These are phyloP conservation scores for Morinoia aosen DNA, from an alignment of 2,888 invertebrate species.

Conservation along the genomic window DNA sequence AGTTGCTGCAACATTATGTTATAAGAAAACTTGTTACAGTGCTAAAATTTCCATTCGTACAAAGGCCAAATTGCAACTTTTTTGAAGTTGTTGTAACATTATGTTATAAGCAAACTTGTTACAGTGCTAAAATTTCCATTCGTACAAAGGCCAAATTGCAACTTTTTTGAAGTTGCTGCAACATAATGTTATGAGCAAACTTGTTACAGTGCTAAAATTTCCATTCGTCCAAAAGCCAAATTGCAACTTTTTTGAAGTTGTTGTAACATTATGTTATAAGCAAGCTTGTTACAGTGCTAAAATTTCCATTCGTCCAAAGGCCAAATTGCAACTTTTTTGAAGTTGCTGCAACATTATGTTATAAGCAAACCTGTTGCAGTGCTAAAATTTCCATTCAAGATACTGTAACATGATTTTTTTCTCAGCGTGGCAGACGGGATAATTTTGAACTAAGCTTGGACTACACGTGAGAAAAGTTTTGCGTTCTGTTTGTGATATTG, in stretches of 20 bases:
- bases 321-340: background rate
- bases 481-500: too few relatives aligned
- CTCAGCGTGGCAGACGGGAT: too few relatives aligned
- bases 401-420: too few relatives aligned
- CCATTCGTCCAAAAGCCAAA: background rate
- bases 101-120: background rate
- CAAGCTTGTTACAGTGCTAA: background rate
- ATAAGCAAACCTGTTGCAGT: background rate
- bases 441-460: too few relatives aligned
- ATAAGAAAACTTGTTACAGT: background rate
- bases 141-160: background rate
- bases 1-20: background rate
- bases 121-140: background rate
- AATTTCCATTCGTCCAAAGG: background rate
- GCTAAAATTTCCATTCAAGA: too few relatives aligned
- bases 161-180: background rate
- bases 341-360: background rate
- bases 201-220: background rate
- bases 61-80: background rate
- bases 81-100: background rate
- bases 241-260: background rate
- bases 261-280: background rate
- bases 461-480: too few relatives aligned
- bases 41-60: too few relatives aligned
- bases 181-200: background rate